Percentiles rank a stretch among this genome's conserved stretches.
Conservation (phyloP, 2,888 invertebrate genomes). For the Aphodius granarius region DNA sequence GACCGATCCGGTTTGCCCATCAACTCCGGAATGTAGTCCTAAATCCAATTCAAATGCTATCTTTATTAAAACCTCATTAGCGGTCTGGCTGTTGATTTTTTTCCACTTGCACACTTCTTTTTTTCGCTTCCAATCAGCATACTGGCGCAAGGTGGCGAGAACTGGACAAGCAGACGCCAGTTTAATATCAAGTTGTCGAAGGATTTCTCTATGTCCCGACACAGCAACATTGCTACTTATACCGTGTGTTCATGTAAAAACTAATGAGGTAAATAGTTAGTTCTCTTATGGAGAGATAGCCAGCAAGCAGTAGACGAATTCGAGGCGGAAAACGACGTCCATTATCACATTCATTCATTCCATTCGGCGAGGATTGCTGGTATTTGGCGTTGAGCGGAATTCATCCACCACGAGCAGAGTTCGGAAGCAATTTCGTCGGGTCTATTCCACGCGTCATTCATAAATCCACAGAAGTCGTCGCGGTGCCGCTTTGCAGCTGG, state of each 20-base stretch:
- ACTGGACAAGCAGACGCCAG: no score
- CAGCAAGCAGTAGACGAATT: not conserved
- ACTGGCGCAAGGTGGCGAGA: no score
- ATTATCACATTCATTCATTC: not conserved
- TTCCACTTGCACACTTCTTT: not conserved
- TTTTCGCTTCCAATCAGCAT: not conserved
- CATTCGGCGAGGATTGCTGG: not conserved
- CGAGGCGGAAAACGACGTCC: not conserved
- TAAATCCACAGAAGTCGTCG: not conserved
- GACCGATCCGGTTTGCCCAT: slow-evolving; percentile 22
- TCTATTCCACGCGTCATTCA: not conserved
- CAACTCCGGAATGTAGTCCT: slow-evolving; percentile 21
- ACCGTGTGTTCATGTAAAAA: no score
- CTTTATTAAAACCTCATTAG: slow-evolving; percentile 10
- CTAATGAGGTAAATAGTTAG: not conserved
- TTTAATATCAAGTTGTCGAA: no score
- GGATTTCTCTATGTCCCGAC: no score
- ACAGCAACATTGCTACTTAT: no score
- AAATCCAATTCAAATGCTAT: slow-evolving; percentile 19
- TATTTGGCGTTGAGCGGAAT: not conserved
- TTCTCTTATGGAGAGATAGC: not conserved
- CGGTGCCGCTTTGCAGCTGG: no score
- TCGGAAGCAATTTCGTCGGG: not conserved
- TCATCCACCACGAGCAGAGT: not conserved
- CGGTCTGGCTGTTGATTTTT: not conserved